phyloP scores from a whole-genome alignment of 2,797 vertebrate species.

The Hybognathus amarus region DNA sequence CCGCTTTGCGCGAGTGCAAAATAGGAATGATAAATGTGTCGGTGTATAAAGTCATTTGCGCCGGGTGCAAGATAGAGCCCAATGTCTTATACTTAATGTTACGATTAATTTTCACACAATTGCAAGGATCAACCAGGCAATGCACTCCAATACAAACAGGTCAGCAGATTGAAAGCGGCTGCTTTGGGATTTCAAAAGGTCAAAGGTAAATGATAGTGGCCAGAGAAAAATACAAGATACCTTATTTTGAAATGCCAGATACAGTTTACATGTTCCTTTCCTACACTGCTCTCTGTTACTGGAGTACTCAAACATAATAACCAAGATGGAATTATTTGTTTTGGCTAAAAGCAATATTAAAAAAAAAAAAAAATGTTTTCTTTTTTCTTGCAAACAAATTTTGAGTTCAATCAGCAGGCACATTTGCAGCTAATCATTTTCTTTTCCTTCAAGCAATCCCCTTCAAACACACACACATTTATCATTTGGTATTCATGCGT shows the following conservation, averaged over 20 bases:
- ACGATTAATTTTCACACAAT: slow-evolving; percentile 39
- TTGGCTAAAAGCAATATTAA: slow-evolving; percentile 40
- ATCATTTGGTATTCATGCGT: slow-evolving; percentile 39
- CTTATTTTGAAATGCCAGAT: slow-evolving; percentile 4
- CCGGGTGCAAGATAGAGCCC: too few relatives aligned
- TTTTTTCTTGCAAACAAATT: slow-evolving; percentile 42
- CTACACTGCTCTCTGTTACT: background rate
- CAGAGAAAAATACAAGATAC: background rate
- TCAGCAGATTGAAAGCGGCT: slow-evolving; percentile 27
- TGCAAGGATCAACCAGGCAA: slow-evolving; percentile 18
- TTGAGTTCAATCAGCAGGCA: slow-evolving; percentile 40
- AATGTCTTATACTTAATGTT: slow-evolving; percentile 4
- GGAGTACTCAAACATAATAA: background rate
- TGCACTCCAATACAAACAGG: slow-evolving; percentile 30
- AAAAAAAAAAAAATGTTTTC: slow-evolving; percentile 3
- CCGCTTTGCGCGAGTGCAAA: too few relatives aligned
- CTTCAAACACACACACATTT: slow-evolving; percentile 47
- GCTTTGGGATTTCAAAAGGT: slow-evolving; percentile 42
- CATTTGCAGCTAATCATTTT: slow-evolving; percentile 57
- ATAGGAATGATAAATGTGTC: too few relatives aligned
- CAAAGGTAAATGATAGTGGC: slow-evolving; percentile 28
- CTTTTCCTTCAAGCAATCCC: slow-evolving; percentile 40
- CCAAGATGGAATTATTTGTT: slow-evolving; percentile 39
- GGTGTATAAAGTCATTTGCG: too few relatives aligned
- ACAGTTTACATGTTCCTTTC: slow-evolving; percentile 28